Evolutionary conservation across 1,140 invertebrate genomes (phyloP), one percentile per base, ranked within the genome.

Genomic region (Neodiprion lecontei): DNA sequence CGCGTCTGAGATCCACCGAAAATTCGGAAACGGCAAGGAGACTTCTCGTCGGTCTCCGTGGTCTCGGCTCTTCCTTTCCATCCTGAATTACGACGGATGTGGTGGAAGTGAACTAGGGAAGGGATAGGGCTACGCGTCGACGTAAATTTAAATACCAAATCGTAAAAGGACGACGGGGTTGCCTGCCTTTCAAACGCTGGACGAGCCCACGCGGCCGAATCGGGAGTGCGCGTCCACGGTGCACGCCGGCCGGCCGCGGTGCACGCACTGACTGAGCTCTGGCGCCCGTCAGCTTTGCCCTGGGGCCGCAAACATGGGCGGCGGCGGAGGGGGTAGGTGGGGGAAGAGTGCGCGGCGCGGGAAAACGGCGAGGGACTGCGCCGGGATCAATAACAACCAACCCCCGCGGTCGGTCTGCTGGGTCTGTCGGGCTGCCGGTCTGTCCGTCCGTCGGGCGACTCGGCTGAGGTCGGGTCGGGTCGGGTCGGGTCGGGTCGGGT

Each of bases 241-340:
- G 80, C 82, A 79, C 79, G 81, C 84, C 85, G 82, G 83, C 83
- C 84, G 84, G 84, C 80, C 80, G 84, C 81, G 82, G 75, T 80
- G 77, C 83, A 81, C 80, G 79, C 84, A 86, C 85, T 86, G 84
- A 83, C 65, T 48, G 67, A 72, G n/a, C 53, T 61, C 53, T 61
- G 53, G 53, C 53, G 53, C 53, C 53, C 53, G 53, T 61, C 53
- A 61, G 53, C 53, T 61, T 9, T 61, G 11, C 53, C 53, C 53
- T 61, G 53, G 53, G 53, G 53, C 53, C n/a, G 9, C 53, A 61
- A 61, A 61, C 53, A 61, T 61, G 53, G 53, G 53, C 53, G 53
- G 53, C 53, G 53, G 53, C 53, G 53, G 53, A 5, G n/a, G 53
- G 53, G 53, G n/a, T 17, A 17, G n/a, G 28, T 40, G 28, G 68